A percentile compares a stretch with the other conserved stretches of the same genome.
Conservation (phyloP, 2,113 vertebrate species). For the Erpornis zantholeuca region DNA sequence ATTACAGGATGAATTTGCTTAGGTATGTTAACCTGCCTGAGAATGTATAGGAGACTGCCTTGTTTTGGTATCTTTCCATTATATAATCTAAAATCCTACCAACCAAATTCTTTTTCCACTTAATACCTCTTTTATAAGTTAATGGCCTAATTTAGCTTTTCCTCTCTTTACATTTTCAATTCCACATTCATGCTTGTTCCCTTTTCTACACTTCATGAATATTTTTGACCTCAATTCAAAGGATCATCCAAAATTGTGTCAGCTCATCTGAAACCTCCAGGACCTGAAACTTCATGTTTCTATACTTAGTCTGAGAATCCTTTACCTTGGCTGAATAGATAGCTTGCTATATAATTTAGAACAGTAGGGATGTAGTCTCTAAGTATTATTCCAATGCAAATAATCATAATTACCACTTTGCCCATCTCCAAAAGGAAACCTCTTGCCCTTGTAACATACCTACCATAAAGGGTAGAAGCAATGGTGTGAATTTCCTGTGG, state of each 20-base stretch:
- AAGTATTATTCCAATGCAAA: not conserved
- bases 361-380: not conserved
- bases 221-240: not conserved
- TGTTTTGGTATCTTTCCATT: not conserved
- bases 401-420: not conserved
- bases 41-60: not conserved
- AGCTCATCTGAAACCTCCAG: not conserved
- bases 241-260: not conserved
- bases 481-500: not conserved
- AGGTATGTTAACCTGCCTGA: not conserved
- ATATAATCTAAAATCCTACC: not conserved
- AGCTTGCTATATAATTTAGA: not conserved
- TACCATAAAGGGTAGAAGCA: not conserved
- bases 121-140: not conserved
- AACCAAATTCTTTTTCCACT: not conserved
- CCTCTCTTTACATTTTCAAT: not conserved
- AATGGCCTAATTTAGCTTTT: not conserved
- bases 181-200: not conserved
- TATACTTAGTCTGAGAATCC: not conserved
- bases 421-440: not conserved
- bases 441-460: not conserved
- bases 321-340: not conserved
- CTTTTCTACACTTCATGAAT: not conserved
- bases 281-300: not conserved
- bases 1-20: slow-evolving; percentile 26